A percentile compares a stretch with the other conserved stretches of the same genome.
These are phyloP conservation scores for Drosophila multiciliata DNA, from an alignment of 2,888 invertebrate species.

Conservation along the genomic window DNA sequence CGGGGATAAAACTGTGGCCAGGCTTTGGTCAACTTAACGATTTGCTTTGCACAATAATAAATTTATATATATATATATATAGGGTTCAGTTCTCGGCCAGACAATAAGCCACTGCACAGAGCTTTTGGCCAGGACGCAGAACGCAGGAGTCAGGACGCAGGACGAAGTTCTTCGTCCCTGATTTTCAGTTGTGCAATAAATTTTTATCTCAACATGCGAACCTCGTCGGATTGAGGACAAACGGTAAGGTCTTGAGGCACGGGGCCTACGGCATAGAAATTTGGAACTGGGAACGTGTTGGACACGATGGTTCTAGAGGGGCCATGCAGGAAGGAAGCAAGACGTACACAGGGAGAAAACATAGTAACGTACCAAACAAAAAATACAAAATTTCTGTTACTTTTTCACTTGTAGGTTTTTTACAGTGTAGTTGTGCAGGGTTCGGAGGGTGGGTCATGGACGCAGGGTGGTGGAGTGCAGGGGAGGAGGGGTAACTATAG, in stretches of 20 bases:
- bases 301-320: constrained; percentile 1
- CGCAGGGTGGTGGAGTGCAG: background rate
- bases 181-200: constrained; percentile 80
- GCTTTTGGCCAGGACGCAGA: constrained; percentile 8
- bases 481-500: background rate
- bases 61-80: constrained; percentile 42
- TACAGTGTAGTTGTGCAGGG: background rate
- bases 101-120: constrained; percentile 30
- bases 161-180: constrained; percentile 48
- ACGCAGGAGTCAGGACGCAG: background rate
- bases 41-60: constrained; percentile 64
- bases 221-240: constrained; percentile 40
- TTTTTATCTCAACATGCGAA: constrained; percentile 80
- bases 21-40: constrained; percentile 61
- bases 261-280: constrained; percentile 7
- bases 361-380: too few relatives aligned
- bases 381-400: background rate
- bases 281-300: constrained; percentile 19
- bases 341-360: constrained; percentile 1
- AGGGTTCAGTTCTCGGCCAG: constrained; percentile 30
- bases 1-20: constrained; percentile 36
- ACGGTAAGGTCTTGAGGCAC: background rate
- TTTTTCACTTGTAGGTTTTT: background rate
- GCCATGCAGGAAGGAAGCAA: background rate
- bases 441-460: background rate